Evolutionary conservation across 2,888 invertebrate species (phyloP).

Genomic region (Athripsodes cinereus): DNA sequence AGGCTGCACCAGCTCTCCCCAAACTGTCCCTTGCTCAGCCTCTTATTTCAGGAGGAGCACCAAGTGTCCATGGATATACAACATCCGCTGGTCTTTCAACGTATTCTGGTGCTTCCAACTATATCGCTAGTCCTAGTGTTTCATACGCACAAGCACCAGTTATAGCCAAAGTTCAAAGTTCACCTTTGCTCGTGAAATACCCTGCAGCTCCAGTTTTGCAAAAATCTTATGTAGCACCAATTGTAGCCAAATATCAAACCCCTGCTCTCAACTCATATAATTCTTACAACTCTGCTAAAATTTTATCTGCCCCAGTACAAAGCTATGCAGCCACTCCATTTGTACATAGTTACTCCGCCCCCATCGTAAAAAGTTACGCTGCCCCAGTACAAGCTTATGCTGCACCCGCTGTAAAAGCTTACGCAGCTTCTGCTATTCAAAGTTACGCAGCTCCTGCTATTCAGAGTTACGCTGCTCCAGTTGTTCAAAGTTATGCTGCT

Average conservation of each 20-base stretch:
- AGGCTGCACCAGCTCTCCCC: constrained; percentile 24
- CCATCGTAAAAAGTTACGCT: constrained; percentile 24
- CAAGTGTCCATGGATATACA: constrained; percentile 51
- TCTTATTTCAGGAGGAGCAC: constrained; percentile 31
- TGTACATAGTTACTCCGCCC: constrained; percentile 23
- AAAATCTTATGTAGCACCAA: constrained; percentile 17
- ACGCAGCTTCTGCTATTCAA: constrained; percentile 31
- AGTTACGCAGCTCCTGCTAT: constrained; percentile 30
- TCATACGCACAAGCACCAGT: constrained; percentile 51
- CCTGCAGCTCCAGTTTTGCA: constrained; percentile 13
- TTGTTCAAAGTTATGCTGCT: constrained; percentile 23
- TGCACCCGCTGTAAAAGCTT: constrained; percentile 24
- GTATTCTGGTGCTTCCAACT: constrained; percentile 30
- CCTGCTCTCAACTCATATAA: constrained; percentile 28
- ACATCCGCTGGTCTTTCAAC: constrained; percentile 50
- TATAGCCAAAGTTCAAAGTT: constrained; percentile 41
- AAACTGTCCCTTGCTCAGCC: constrained; percentile 30
- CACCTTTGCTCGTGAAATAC: constrained; percentile 19
- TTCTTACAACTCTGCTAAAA: constrained; percentile 27
- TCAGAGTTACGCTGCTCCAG: constrained; percentile 22
- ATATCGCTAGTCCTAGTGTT: constrained; percentile 35
- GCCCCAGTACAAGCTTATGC: constrained; percentile 30
- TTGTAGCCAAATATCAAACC: constrained; percentile 21
- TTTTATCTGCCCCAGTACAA: constrained; percentile 15
- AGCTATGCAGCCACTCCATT: constrained; percentile 18